Conservation (phyloP, 1,140 invertebrate species). For the Eurosta solidaginis region DNA sequence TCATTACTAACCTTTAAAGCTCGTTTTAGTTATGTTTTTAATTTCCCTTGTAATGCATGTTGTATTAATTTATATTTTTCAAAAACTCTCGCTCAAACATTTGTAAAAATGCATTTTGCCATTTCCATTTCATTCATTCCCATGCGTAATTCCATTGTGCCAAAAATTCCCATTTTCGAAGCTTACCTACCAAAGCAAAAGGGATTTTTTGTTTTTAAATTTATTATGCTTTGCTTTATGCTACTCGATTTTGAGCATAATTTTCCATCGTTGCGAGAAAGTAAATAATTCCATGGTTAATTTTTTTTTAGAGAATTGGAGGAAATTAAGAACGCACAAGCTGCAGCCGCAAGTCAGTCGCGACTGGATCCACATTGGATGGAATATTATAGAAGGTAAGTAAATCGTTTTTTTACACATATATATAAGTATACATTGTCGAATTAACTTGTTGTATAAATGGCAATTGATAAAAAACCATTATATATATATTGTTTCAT, state of each 20-base stretch:
- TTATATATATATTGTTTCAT: too few species aligned
- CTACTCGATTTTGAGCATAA: conserved; percentile 15
- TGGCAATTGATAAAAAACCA: too few species aligned
- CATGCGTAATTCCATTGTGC: background rate
- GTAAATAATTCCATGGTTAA: conserved; percentile 4
- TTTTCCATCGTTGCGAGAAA: background rate
- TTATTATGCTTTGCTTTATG: background rate
- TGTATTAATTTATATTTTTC: too few species aligned
- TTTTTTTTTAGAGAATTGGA: conserved; percentile 69
- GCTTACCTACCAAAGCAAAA: background rate
- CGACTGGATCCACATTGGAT: conserved; percentile 89
- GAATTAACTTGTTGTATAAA: too few species aligned
- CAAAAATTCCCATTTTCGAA: background rate
- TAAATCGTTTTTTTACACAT: too few species aligned
- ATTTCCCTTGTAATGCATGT: background rate
- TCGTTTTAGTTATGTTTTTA: background rate
- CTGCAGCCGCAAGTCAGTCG: conserved; percentile 62
- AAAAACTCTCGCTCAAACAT: background rate
- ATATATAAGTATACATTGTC: too few species aligned
- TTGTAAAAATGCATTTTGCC: too few species aligned
- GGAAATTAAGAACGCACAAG: conserved; percentile 76
- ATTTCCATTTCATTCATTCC: background rate
- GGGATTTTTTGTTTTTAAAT: background rate
- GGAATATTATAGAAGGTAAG: conserved; percentile 79
- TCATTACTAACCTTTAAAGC: too few species aligned